Evolutionary conservation across 2,888 invertebrate species (phyloP).

Genomic region (Coremacera marginata): DNA sequence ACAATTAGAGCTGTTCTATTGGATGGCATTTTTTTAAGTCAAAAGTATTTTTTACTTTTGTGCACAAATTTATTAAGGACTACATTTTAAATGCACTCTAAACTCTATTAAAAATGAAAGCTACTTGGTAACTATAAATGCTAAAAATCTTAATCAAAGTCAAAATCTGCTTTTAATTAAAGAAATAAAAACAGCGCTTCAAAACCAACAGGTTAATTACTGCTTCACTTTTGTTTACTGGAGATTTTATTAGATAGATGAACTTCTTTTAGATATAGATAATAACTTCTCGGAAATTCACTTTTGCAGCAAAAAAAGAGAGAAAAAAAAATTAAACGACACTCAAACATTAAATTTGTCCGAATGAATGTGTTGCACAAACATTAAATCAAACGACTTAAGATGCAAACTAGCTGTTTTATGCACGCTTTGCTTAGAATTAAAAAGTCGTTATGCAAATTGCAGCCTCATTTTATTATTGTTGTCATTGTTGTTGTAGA

Average conservation of each 20-base stretch:
- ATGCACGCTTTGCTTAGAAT: constrained; percentile 46
- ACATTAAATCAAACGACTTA: constrained; percentile 34
- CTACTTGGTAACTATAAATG: too few species aligned
- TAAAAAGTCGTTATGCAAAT: constrained; percentile 66
- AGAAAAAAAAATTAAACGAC: not conserved
- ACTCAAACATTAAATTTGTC: not conserved
- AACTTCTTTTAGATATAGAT: not conserved
- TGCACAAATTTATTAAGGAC: too few species aligned
- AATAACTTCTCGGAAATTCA: not conserved
- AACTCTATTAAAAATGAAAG: too few species aligned
- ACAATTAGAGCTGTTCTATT: too few species aligned
- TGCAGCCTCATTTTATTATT: constrained; percentile 48
- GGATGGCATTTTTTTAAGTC: too few species aligned
- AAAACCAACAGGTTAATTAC: not conserved
- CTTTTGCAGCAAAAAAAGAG: not conserved
- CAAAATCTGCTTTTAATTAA: too few species aligned
- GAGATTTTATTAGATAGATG: not conserved
- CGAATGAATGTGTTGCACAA: not conserved
- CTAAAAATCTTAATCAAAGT: too few species aligned
- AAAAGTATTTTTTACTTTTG: too few species aligned
- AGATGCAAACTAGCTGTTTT: constrained; percentile 10
- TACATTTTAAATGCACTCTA: too few species aligned
- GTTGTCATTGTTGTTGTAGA: constrained; percentile 40
- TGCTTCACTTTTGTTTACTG: not conserved
- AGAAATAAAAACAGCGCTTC: too few species aligned